A percentile compares a stretch with the other conserved stretches of the same genome.
phyloP scores from a whole-genome alignment of 2,888 invertebrate species.

The Epiblema foenella region DNA sequence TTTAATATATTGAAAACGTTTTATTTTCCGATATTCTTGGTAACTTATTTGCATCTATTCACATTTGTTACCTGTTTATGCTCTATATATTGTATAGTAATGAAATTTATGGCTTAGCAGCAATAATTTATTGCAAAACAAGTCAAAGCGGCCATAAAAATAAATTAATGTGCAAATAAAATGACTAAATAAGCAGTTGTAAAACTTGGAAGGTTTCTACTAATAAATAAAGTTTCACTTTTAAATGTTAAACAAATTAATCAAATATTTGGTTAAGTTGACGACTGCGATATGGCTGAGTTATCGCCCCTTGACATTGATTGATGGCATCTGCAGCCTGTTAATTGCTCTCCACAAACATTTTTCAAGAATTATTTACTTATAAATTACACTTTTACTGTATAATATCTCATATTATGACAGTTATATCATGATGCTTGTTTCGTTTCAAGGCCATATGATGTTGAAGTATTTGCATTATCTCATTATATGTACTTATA shows the following conservation, averaged over 20 bases:
- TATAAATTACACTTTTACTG: constrained; percentile 34
- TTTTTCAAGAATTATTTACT: constrained; percentile 41
- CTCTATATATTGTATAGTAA: constrained; percentile 27
- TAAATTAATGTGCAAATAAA: constrained; percentile 40
- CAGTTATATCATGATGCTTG: constrained; percentile 21
- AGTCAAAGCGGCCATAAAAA: constrained; percentile 36
- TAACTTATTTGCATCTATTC: constrained; percentile 31
- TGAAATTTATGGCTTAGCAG: constrained; percentile 28
- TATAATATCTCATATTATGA: constrained; percentile 31
- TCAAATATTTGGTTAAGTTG: constrained; percentile 47
- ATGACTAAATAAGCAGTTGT: constrained; percentile 38
- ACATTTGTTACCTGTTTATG: constrained; percentile 34
- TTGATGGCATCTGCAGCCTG: constrained; percentile 49
- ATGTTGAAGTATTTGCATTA: constrained; percentile 32
- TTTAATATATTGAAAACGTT: constrained; percentile 20
- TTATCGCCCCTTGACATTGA: constrained; percentile 57
- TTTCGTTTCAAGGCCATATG: constrained; percentile 22
- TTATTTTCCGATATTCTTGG: constrained; percentile 14
- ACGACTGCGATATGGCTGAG: constrained; percentile 51
- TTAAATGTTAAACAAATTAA: constrained; percentile 45
- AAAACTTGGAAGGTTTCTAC: constrained; percentile 38
- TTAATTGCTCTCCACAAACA: constrained; percentile 50
- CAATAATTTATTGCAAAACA: constrained; percentile 37
- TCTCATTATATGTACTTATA: constrained; percentile 15
- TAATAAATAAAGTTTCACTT: constrained; percentile 44